Evolutionary conservation across 1,140 invertebrate genomes (phyloP), one percentile per base, ranked within the genome.

Genomic region (Drosophila insularis): DNA sequence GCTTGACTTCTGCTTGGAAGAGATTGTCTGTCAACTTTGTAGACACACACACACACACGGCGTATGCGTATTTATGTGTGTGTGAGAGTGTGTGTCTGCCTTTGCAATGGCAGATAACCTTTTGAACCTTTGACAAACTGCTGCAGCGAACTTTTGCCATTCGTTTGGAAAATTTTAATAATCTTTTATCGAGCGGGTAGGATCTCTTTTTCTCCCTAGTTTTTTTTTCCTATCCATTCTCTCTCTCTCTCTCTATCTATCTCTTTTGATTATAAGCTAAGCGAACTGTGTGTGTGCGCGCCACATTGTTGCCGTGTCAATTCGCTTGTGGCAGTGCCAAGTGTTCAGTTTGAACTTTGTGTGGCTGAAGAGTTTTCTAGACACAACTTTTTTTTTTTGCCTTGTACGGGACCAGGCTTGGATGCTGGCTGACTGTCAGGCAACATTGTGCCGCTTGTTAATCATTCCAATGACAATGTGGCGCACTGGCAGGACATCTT

Each of bases 121-220:
- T 72, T 76, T 77, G 67, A 78, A 65, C 66, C 84, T 80, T 85
- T 81, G 78, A 84, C 69, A 80, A 84, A 85, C 81, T 80, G 77
- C 66, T 77, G 68, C 73, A 73, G 73, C 78, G 68, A 82, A 78
- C 71, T 78, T 78, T 70, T 75, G 68, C 67, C 78, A 80, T 71
- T 89, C 84, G 79, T 68, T 89, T 80, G 80, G 76, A 84, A 84
- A 77, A 87, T 84, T 87, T 87, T 87, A 87, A 87, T 87, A 87
- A 89, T 87, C 82, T 79, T 87, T 71, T 80, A 89, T 89, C 84
- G 78, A 79, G 73, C 71, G 55, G 70, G 54, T 73, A 58, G 40
- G 39, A 74, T 76, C 73, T 70, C 46, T 32, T 13, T 14, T 61
- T 13, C 17, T 14, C 5, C 60, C 63, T 65, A 74, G 63, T 64